Percentiles rank a stretch among this genome's conserved stretches.
These are phyloP conservation scores for Mormyrus proboscirostris DNA, from an alignment of 2,797 vertebrate species.

Conservation along the genomic window DNA sequence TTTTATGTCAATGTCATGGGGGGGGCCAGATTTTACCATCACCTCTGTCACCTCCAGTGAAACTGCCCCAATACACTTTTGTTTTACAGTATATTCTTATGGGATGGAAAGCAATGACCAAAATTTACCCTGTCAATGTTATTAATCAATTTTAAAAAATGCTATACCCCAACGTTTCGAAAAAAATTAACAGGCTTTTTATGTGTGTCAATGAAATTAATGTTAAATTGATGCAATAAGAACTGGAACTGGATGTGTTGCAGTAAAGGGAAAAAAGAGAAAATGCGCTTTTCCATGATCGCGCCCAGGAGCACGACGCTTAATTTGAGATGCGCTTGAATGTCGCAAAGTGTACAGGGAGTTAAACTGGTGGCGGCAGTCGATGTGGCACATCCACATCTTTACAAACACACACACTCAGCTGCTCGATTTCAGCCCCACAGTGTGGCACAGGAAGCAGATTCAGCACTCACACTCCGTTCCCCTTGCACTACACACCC, in stretches of 20 bases:
- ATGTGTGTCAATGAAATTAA: background rate
- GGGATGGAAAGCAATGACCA: background rate
- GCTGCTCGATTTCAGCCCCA: background rate
- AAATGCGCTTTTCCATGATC: background rate
- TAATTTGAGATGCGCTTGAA: background rate
- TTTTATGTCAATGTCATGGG: background rate
- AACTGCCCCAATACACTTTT: background rate
- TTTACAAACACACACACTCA: background rate
- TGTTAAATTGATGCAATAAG: background rate
- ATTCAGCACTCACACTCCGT: constrained; percentile 16
- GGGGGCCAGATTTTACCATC: background rate
- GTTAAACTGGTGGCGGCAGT: background rate
- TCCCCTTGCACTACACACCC: background rate
- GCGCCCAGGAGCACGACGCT: background rate
- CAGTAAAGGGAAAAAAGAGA: background rate
- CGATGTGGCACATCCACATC: background rate
- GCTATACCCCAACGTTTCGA: background rate
- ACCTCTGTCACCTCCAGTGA: background rate
- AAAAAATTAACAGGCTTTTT: background rate
- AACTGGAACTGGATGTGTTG: background rate
- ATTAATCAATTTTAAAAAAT: background rate
- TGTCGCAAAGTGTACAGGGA: background rate
- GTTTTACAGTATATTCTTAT: background rate
- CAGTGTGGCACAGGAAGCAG: constrained; percentile 12
- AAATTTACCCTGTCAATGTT: background rate